Evolutionary conservation across 2,113 vertebrate species (phyloP).

Genomic region (Hypomesus transpacificus): DNA sequence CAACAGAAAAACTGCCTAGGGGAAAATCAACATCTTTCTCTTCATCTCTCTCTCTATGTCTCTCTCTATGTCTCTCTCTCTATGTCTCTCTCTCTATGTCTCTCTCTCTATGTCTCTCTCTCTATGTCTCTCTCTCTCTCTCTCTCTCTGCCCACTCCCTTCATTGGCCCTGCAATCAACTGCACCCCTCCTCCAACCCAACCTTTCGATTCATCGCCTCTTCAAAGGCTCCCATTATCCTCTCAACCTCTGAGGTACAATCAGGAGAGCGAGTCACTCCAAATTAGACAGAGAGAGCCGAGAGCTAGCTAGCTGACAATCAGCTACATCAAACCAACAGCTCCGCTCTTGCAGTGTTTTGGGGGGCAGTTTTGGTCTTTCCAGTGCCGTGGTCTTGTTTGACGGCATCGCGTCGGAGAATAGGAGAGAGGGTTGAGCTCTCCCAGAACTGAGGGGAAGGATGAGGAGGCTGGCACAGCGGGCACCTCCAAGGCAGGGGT

Average conservation of each 20-base stretch:
- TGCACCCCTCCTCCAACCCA: constrained; percentile 1
- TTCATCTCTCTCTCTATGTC: constrained; percentile 33
- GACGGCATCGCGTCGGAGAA: constrained; percentile 21
- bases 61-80: constrained; percentile 37
- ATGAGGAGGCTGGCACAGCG: too few relatives aligned
- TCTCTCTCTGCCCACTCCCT: neutral
- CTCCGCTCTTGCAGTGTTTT: too few relatives aligned
- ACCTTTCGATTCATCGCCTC: constrained; percentile 40
- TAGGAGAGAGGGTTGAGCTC: too few relatives aligned
- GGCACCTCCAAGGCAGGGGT: too few relatives aligned
- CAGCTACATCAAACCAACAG: too few relatives aligned
- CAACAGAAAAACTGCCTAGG: neutral
- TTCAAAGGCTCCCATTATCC: constrained; percentile 56
- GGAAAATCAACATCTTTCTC: constrained; percentile 16
- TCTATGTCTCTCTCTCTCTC: neutral
- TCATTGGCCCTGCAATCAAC: neutral
- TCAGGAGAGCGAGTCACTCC: constrained; percentile 37
- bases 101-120: neutral
- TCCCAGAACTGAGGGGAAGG: too few relatives aligned
- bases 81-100: neutral
- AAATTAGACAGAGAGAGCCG: constrained; percentile 31
- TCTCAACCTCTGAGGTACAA: constrained; percentile 36
- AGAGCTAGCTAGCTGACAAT: too few relatives aligned
- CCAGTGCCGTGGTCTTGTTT: constrained; percentile 9
- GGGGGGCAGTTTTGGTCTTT: neutral